Percentiles rank a stretch among this genome's conserved stretches.
Evolutionary conservation across 30 jellyfish, hydroid and myxozoan species (phyloP).

Genomic region (Mastigias papua): DNA sequence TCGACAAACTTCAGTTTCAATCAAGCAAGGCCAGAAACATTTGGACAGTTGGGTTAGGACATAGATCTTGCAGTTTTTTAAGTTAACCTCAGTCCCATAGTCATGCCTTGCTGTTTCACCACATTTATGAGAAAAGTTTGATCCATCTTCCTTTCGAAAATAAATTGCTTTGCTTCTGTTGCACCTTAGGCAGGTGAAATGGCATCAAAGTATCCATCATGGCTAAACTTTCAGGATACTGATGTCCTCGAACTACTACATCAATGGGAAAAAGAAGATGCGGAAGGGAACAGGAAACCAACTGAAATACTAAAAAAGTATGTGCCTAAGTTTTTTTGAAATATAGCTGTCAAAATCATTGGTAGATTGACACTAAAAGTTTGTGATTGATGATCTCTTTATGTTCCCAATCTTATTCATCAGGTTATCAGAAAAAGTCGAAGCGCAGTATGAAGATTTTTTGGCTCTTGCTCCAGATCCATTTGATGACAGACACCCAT

Average conservation of each 20-base stretch:
- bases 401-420: background rate
- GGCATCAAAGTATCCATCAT: slow-evolving; percentile 59
- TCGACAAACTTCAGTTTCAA: too few relatives aligned
- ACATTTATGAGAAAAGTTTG: too few relatives aligned
- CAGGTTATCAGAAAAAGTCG: slow-evolving; percentile 86
- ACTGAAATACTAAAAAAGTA: slow-evolving; percentile 58
- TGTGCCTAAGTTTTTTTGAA: background rate
- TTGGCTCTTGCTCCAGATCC: slow-evolving; percentile 89
- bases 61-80: too few relatives aligned
- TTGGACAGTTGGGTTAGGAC: too few relatives aligned
- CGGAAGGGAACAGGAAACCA: slow-evolving; percentile 75
- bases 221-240: slow-evolving; percentile 62
- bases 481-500: slow-evolving; percentile 91
- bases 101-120: too few relatives aligned
- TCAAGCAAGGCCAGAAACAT: too few relatives aligned
- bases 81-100: too few relatives aligned
- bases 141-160: too few relatives aligned
- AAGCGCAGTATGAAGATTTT: slow-evolving; percentile 71
- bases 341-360: too few relatives aligned
- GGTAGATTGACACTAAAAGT: too few relatives aligned
- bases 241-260: slow-evolving; percentile 61
- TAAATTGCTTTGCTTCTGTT: too few relatives aligned
- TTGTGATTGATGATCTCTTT: background rate
- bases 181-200: too few relatives aligned
- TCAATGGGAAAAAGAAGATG: slow-evolving; percentile 78